Conservation (phyloP, 2,797 vertebrate genomes). For the Babyrousa celebensis region DNA sequence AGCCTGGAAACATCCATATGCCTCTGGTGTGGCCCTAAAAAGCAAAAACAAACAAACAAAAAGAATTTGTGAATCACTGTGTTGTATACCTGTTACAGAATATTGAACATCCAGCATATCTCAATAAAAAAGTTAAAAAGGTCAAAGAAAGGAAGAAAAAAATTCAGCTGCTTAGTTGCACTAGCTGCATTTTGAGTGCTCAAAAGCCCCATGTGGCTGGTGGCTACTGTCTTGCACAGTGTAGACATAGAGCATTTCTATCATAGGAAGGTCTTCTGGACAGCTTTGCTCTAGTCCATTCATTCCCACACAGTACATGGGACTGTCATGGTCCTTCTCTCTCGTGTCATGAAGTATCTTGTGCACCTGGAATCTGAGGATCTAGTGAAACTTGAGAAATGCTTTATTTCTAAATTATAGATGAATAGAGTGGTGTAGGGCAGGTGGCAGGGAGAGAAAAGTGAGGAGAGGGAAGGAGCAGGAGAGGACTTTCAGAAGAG, state of each 20-base stretch:
- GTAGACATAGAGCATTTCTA: not conserved
- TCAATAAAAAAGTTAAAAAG: too few relatives aligned
- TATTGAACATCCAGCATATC: too few relatives aligned
- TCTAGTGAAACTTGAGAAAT: not conserved
- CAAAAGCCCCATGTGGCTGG: not conserved
- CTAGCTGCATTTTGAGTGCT: not conserved
- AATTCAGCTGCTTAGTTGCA: not conserved
- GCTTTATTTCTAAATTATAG: not conserved
- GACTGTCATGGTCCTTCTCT: not conserved
- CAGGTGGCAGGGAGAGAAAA: not conserved
- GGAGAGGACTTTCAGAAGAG: not conserved
- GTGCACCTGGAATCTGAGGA: not conserved
- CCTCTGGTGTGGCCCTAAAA: too few relatives aligned
- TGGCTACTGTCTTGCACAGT: not conserved
- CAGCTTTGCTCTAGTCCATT: rapidly evolving
- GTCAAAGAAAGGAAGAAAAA: not conserved
- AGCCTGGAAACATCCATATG: too few relatives aligned
- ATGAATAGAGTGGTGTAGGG: not conserved
- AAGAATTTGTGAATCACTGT: too few relatives aligned
- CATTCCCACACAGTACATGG: rapidly evolving
- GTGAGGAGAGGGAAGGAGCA: not conserved
- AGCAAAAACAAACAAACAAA: too few relatives aligned
- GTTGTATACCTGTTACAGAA: too few relatives aligned
- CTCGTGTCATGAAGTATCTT: not conserved
- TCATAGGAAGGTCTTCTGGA: not conserved